Percentiles rank a stretch among this genome's conserved stretches.
phyloP scores from a whole-genome alignment of 2,797 vertebrate species.

The Morelia viridis region DNA sequence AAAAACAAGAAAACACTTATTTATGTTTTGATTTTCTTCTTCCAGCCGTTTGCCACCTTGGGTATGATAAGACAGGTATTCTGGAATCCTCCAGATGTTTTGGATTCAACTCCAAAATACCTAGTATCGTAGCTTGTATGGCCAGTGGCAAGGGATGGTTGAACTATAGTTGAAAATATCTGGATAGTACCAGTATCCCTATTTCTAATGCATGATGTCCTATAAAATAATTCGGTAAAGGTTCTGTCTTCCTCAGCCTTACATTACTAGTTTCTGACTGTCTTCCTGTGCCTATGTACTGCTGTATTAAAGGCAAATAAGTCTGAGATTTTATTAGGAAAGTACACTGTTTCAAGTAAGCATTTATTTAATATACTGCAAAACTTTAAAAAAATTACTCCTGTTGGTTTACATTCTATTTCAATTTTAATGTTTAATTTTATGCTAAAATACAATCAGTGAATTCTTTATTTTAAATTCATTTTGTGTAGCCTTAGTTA shows the following conservation, averaged over 20 bases:
- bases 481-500: not conserved
- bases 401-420: not conserved
- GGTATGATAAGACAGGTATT: not conserved
- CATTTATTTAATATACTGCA: not conserved
- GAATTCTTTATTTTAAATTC: not conserved
- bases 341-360: not conserved
- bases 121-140: not conserved
- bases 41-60: not conserved
- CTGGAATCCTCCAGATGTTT: not conserved
- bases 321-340: not conserved
- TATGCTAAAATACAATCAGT: not conserved
- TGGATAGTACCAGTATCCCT: not conserved
- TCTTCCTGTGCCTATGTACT: not conserved
- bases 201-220: not conserved
- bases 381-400: not conserved
- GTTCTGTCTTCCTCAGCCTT: not conserved
- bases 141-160: not conserved
- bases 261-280: not conserved
- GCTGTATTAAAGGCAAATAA: constrained; percentile 13
- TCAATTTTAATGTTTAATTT: not conserved
- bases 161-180: not conserved
- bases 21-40: not conserved
- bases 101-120: not conserved
- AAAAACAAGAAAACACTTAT: not conserved
- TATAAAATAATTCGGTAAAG: not conserved